These are phyloP conservation scores for Sarcophaga caerulescens DNA, from an alignment of 2,888 invertebrate genomes.

Conservation along the genomic window DNA sequence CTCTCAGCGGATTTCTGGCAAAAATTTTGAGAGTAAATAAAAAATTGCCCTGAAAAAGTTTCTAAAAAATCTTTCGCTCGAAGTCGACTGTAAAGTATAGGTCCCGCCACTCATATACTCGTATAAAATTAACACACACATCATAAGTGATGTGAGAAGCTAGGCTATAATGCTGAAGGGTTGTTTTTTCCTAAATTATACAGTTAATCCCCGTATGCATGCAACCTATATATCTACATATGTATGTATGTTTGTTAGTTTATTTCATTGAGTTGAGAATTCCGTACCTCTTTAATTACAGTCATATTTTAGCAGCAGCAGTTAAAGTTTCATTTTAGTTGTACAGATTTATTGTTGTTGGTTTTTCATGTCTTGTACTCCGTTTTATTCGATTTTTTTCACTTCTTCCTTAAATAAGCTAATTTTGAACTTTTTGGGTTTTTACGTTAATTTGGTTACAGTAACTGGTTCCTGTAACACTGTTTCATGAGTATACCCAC, in stretches of 20 bases:
- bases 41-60: too few relatives aligned
- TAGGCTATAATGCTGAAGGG: too few relatives aligned
- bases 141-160: too few relatives aligned
- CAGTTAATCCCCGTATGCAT: slow-evolving; percentile 11
- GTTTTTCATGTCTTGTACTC: neutral
- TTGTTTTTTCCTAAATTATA: neutral
- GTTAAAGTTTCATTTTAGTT: neutral
- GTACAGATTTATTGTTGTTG: slow-evolving; percentile 50
- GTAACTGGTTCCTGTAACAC: neutral
- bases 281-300: slow-evolving; percentile 21
- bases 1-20: too few relatives aligned
- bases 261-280: too few relatives aligned
- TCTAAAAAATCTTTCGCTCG: too few relatives aligned
- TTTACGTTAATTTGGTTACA: slow-evolving; percentile 28
- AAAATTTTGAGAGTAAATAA: too few relatives aligned
- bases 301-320: slow-evolving; percentile 32
- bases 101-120: too few relatives aligned
- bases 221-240: neutral
- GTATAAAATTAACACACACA: too few relatives aligned
- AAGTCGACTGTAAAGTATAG: too few relatives aligned
- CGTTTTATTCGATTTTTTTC: neutral
- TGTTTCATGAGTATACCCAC: neutral
- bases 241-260: too few relatives aligned
- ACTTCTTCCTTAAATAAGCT: slow-evolving; percentile 35
- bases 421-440: slow-evolving; percentile 51